phyloP scores from a whole-genome alignment of 2,888 invertebrate species.

The Drosophila sordidula region DNA sequence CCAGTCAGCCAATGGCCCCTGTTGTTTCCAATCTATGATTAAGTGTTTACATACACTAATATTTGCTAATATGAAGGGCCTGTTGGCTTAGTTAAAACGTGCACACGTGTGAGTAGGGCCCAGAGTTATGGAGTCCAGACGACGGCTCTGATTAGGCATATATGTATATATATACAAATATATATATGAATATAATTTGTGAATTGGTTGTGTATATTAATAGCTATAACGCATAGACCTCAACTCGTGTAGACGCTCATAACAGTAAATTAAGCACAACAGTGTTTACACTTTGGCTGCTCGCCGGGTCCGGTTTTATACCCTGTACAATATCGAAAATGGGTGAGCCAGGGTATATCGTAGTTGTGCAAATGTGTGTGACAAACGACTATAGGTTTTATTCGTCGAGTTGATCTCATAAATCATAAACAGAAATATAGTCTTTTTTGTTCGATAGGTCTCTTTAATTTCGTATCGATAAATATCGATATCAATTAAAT shows the following conservation, averaged over 20 bases:
- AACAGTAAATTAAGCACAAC: constrained; percentile 77
- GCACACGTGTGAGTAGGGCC: constrained; percentile 58
- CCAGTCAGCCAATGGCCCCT: constrained; percentile 12
- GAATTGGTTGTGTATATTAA: constrained; percentile 6
- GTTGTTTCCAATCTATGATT: constrained; percentile 26
- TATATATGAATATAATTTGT: not conserved
- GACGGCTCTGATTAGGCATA: constrained; percentile 28
- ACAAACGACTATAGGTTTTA: too few species aligned
- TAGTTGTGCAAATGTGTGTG: not conserved
- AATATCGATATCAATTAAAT: too few species aligned
- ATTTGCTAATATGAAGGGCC: constrained; percentile 22
- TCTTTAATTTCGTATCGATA: too few species aligned
- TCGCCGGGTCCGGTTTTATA: constrained; percentile 47
- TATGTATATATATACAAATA: constrained; percentile 4
- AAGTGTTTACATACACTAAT: constrained; percentile 29
- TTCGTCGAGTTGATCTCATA: not conserved
- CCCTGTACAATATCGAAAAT: not conserved
- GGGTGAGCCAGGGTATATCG: not conserved
- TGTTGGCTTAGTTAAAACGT: constrained; percentile 57
- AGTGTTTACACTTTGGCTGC: constrained; percentile 61
- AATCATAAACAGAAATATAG: not conserved
- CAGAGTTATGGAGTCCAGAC: constrained; percentile 8
- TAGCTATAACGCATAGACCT: constrained; percentile 4
- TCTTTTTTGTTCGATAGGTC: too few species aligned
- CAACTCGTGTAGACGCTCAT: constrained; percentile 37